Evolutionary conservation across 1,140 invertebrate species (phyloP).

Genomic region (Lordiphosa clarofinis): DNA sequence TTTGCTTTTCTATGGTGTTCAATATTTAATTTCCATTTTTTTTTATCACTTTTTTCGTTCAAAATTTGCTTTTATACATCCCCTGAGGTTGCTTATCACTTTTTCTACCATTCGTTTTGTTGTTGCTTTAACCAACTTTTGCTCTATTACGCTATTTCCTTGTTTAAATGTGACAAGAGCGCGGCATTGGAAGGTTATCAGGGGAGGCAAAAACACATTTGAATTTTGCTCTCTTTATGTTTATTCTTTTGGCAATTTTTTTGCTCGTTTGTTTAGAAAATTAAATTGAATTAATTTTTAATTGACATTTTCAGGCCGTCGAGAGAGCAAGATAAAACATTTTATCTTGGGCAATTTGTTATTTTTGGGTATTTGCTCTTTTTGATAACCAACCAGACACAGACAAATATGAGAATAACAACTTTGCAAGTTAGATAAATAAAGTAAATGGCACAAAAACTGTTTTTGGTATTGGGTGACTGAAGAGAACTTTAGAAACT

Average conservation of each 20-base stretch:
- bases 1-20: not conserved
- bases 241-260: constrained; percentile 7
- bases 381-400: constrained; percentile 31
- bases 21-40: constrained; percentile 27
- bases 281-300: constrained; percentile 45
- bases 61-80: constrained; percentile 20
- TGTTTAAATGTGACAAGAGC: not conserved
- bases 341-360: constrained; percentile 7
- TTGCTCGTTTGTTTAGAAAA: constrained; percentile 18
- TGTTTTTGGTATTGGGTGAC: not conserved
- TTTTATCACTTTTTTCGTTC: constrained; percentile 35
- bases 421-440: constrained; percentile 29
- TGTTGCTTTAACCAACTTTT: constrained; percentile 15
- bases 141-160: constrained; percentile 13
- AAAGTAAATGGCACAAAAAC: constrained; percentile 34
- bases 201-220: constrained; percentile 4
- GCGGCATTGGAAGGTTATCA: not conserved
- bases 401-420: constrained; percentile 9
- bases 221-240: constrained; percentile 6
- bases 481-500: not conserved
- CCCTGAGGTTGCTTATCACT: constrained; percentile 26
- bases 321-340: not conserved
- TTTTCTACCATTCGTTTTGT: constrained; percentile 18
- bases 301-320: constrained; percentile 39
- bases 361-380: constrained; percentile 9